Percentiles rank a stretch among this genome's conserved stretches.
Conservation (phyloP, 2,797 vertebrate genomes). For the Taeniopygia guttata region DNA sequence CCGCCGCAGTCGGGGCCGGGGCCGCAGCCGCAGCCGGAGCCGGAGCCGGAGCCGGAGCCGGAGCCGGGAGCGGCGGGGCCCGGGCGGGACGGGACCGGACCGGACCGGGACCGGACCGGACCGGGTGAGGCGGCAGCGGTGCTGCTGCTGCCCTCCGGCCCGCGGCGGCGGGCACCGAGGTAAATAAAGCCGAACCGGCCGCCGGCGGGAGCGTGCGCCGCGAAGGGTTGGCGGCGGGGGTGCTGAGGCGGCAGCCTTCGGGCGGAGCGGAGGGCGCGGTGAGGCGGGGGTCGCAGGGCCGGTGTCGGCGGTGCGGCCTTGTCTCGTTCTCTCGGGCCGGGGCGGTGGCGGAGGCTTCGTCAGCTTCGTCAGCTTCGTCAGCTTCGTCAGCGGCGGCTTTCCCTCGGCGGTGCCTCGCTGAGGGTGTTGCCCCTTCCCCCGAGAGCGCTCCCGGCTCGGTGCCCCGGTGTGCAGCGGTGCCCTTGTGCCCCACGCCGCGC, state of each 20-base stretch:
- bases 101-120: no score
- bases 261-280: no score
- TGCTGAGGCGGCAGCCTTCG: neutral
- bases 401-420: neutral
- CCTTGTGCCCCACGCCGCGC: neutral
- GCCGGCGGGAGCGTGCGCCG: neutral
- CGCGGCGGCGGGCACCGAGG: neutral
- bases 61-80: neutral
- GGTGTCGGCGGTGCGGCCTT: neutral
- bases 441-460: rapidly evolving
- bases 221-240: neutral
- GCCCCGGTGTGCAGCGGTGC: neutral
- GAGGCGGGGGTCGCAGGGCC: neutral
- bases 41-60: no score
- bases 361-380: neutral
- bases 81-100: no score
- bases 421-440: no score
- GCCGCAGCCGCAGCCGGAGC: no score
- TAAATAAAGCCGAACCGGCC: neutral
- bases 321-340: no score
- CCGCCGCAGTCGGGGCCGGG: neutral
- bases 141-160: neutral
- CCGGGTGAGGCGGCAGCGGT: neutral
- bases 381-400: neutral
- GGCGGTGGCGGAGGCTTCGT: neutral